Percentiles rank a stretch among this genome's conserved stretches.
Evolutionary conservation across 2,888 invertebrate species (phyloP).

Genomic region (Epinotia ramella): DNA sequence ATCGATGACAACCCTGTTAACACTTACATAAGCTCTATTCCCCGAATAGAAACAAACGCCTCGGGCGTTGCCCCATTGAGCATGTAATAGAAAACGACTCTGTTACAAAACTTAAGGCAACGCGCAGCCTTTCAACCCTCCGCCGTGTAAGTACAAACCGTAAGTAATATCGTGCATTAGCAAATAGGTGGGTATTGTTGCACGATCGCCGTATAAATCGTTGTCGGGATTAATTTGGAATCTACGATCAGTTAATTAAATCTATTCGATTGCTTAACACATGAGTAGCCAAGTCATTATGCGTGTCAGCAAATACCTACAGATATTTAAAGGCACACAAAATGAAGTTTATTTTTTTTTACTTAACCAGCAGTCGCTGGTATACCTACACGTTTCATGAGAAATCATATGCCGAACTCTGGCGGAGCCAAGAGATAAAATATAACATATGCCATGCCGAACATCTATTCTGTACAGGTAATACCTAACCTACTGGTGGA

Average conservation of each 20-base stretch:
- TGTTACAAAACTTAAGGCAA: slow-evolving; percentile 62
- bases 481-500: too few relatives aligned
- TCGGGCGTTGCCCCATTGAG: slow-evolving; percentile 72
- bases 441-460: too few relatives aligned
- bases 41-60: slow-evolving; percentile 72
- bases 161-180: slow-evolving; percentile 65
- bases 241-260: slow-evolving; percentile 62
- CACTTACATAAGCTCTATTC: slow-evolving; percentile 70
- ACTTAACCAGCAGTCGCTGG: too few relatives aligned
- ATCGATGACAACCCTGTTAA: slow-evolving; percentile 41
- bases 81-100: slow-evolving; percentile 64
- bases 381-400: too few relatives aligned
- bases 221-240: slow-evolving; percentile 58
- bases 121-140: slow-evolving; percentile 57
- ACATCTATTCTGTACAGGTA: too few relatives aligned
- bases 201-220: slow-evolving; percentile 69
- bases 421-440: too few relatives aligned
- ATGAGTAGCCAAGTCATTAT: slow-evolving; percentile 38
- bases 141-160: slow-evolving; percentile 48
- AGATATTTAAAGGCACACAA: neutral
- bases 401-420: too few relatives aligned
- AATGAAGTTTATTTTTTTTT: too few relatives aligned
- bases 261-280: slow-evolving; percentile 48
- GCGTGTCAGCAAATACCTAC: neutral
- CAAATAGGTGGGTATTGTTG: slow-evolving; percentile 63